phyloP scores from a whole-genome alignment of 2,797 vertebrate genomes.

The Lerista edwardsae region DNA sequence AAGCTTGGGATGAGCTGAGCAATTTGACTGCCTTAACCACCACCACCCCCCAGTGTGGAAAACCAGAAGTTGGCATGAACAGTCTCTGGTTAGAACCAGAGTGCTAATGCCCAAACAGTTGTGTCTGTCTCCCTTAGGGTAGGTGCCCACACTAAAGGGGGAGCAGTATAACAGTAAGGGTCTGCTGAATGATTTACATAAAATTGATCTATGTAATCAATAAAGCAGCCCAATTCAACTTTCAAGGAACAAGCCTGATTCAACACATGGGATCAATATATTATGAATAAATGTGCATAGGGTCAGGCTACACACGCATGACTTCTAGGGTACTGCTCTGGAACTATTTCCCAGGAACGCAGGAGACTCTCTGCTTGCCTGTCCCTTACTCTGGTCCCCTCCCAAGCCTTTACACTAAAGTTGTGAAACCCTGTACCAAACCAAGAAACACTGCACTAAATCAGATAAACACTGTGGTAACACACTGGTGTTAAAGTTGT shows the following conservation, averaged over 20 bases:
- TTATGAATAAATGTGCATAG: neutral
- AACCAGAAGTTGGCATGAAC: too few relatives aligned
- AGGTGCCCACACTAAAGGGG: too few relatives aligned
- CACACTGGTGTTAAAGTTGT: neutral
- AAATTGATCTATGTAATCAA: too few relatives aligned
- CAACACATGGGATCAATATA: neutral
- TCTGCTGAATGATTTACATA: too few relatives aligned
- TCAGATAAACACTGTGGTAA: slow-evolving; percentile 13
- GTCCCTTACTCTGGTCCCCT: neutral
- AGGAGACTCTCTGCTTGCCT: neutral
- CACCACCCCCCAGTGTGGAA: too few relatives aligned
- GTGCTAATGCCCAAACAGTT: too few relatives aligned
- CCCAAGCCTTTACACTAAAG: neutral
- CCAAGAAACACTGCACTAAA: neutral
- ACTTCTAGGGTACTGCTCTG: neutral
- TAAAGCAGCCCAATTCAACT: too few relatives aligned
- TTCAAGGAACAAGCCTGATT: neutral
- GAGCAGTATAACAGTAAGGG: too few relatives aligned
- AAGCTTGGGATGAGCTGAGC: too few relatives aligned
- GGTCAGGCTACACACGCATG: neutral
- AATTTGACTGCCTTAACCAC: too few relatives aligned
- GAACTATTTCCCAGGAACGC: neutral
- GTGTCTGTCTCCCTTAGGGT: too few relatives aligned
- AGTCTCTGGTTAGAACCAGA: too few relatives aligned
- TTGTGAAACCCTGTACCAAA: slow-evolving; percentile 17